Evolutionary conservation across 2,113 vertebrate species (phyloP).

Genomic region (Saguinus midas): DNA sequence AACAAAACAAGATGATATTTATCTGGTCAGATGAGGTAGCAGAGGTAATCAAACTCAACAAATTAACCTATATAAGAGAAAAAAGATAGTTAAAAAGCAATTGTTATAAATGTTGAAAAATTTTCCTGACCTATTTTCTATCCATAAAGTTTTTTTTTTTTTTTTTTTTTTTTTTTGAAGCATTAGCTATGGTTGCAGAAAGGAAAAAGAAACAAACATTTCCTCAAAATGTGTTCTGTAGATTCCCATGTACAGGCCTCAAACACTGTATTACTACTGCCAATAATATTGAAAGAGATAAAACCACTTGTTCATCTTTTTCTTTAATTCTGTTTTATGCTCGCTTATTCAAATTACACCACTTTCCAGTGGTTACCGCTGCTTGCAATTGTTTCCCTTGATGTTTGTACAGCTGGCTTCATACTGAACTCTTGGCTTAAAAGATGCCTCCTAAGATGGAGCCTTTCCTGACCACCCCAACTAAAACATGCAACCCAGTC

Average conservation of each 20-base stretch:
- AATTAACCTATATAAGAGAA: constrained; percentile 10
- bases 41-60: constrained; percentile 13
- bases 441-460: background rate
- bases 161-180: background rate
- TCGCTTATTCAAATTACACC: background rate
- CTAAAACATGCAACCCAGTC: background rate
- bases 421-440: background rate
- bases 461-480: background rate
- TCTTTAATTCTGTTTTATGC: background rate
- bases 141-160: background rate
- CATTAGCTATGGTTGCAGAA: background rate
- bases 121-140: constrained; percentile 8
- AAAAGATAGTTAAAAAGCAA: constrained; percentile 27
- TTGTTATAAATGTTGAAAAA: constrained; percentile 11
- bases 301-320: background rate
- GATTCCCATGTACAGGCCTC: background rate
- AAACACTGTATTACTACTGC: background rate
- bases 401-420: background rate
- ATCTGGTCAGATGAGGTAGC: background rate
- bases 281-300: background rate
- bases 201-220: background rate
- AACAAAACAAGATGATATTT: constrained; percentile 72
- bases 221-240: background rate
- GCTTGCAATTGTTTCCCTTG: background rate
- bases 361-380: background rate